Base-by-base conservation (phyloP, 2,113 vertebrate genomes). In the Clarias macrocephalus region DNA sequence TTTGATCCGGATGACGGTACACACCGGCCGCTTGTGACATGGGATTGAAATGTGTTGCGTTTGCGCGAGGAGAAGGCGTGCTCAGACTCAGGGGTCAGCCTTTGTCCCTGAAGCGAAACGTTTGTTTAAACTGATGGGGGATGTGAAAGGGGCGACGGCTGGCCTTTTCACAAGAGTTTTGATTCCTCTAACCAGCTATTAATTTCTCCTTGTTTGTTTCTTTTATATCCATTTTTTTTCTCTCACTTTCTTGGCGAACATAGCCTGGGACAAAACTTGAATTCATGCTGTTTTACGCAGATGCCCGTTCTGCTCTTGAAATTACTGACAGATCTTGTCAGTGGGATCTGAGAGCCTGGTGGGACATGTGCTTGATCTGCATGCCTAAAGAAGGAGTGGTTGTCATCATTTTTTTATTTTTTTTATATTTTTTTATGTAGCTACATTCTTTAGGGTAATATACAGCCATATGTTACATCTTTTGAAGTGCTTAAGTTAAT, bases 21-120 rank as follows among this genome's bases (percentile, higher is more conserved):
- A 93, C 91, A 92, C 89, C 91, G 87, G 76, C 52, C 88, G 82
- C 90, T 86, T 92, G 91, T 91, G 81, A 66, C 56, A 83, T 91
- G 88, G 83, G 85, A 56, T 79, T 89, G 75, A 91, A 91, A 87
- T 85, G 85, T 42, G 21, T 56, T 54, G 82, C 63, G 42, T 87
- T 48, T 84, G 54, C 88, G 89, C 83, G 90, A 72, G 68, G 83
- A 86, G 90, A 92, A 87, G 13, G 84, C 88, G 90, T 87, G 54
- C 10, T 56, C 18, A 79, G 84, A 75, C 70, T 92, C 23, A 0
- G 66, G 63, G 81, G 84, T 60, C 73, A 56, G 68, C 88, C 91
- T 93, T 93, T 91, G 81, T 88, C 62, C 80, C 60, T 77, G 81
- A 87, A 72, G 70, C 54, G 60, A 59, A 54, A 77, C 85, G 72